Conservation (phyloP, 2,797 vertebrate species). For the Halcyon smyrnensis region DNA sequence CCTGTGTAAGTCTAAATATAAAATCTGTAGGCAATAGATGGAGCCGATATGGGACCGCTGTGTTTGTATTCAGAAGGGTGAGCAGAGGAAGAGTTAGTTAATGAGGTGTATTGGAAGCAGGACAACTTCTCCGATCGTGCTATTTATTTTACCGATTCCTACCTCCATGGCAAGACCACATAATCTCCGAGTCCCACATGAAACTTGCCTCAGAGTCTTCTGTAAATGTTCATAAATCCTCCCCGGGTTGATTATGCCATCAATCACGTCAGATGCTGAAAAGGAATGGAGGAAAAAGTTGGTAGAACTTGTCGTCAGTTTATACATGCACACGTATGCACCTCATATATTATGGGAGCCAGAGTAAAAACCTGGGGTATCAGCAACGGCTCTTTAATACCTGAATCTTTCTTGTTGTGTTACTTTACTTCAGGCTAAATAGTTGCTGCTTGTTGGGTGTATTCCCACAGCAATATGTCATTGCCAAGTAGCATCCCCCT, state of each 20-base stretch:
- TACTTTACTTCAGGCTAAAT: conserved; percentile 37
- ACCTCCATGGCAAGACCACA: conserved; percentile 53
- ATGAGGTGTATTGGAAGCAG: conserved; percentile 56
- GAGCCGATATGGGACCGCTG: not conserved
- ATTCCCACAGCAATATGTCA: conserved; percentile 57
- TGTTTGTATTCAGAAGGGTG: conserved; percentile 54
- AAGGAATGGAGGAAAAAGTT: conserved; percentile 48
- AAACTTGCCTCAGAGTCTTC: conserved; percentile 57
- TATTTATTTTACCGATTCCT: conserved; percentile 60
- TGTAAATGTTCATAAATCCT: conserved; percentile 60
- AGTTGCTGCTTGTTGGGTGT: conserved; percentile 38
- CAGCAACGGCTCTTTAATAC: conserved; percentile 10
- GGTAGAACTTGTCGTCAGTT: conserved; percentile 55
- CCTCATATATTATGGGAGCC: conserved; percentile 32
- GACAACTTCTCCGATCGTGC: conserved; percentile 30
- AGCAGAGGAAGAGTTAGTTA: conserved; percentile 49
- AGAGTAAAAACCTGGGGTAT: not conserved
- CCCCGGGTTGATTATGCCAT: conserved; percentile 4
- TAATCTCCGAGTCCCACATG: conserved; percentile 59
- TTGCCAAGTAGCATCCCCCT: conserved; percentile 53
- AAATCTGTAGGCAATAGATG: conserved; percentile 57
- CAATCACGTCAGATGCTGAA: conserved; percentile 39
- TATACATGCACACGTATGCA: not conserved
- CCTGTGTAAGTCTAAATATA: conserved; percentile 41
- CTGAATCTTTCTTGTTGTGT: conserved; percentile 12